These are phyloP conservation scores for Tricholauxania praeusta DNA, from an alignment of 2,888 invertebrate species.

Conservation along the genomic window DNA sequence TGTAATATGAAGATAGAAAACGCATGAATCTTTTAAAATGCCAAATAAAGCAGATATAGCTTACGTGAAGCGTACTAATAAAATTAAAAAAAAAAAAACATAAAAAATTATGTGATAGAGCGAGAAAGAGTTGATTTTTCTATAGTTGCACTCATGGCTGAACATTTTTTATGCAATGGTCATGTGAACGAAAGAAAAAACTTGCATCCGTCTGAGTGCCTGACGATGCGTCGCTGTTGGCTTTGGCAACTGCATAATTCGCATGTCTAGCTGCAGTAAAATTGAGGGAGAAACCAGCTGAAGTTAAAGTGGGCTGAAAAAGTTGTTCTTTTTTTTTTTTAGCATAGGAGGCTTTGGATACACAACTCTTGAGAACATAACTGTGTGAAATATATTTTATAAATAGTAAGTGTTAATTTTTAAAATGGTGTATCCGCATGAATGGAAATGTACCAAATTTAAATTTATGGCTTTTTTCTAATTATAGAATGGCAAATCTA, in stretches of 20 bases:
- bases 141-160: slow-evolving; percentile 8
- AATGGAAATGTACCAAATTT: neutral
- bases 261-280: slow-evolving; percentile 7
- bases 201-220: slow-evolving; percentile 12
- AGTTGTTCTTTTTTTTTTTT: neutral
- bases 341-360: neutral
- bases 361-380: neutral
- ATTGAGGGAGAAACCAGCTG: neutral
- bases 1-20: neutral
- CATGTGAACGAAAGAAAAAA: neutral
- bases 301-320: neutral
- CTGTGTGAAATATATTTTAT: slow-evolving; percentile 7
- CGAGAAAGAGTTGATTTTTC: neutral
- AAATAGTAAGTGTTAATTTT: neutral
- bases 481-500: no score
- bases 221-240: slow-evolving; percentile 8
- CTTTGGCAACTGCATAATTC: neutral
- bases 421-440: neutral
- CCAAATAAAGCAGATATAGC: no score
- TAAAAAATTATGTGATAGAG: neutral
- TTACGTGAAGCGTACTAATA: neutral
- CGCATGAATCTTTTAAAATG: slow-evolving; percentile 10
- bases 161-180: slow-evolving; percentile 24
- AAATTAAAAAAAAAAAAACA: neutral
- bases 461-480: no score